Conservation (phyloP, 1,140 invertebrate genomes). For the Hylyphantes graminicola region DNA sequence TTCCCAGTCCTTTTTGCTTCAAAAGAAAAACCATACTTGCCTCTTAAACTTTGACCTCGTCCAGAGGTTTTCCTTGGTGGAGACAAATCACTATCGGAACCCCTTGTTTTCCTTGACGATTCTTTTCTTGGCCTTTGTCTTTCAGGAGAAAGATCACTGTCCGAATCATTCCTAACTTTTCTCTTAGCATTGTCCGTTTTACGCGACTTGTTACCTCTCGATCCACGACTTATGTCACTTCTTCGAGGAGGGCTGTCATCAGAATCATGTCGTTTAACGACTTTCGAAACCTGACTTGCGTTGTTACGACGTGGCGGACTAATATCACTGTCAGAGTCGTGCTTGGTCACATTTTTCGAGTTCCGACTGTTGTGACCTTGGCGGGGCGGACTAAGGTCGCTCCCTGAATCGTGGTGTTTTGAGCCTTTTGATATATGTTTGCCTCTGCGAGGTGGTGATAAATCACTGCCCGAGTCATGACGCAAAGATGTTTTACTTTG, state of each 20-base stretch:
- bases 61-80: slow-evolving; percentile 5
- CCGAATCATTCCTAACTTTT: slow-evolving; percentile 13
- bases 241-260: slow-evolving; percentile 59
- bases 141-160: slow-evolving; percentile 64
- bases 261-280: slow-evolving; percentile 54
- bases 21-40: neutral
- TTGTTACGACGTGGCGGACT: neutral
- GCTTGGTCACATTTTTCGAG: too few relatives aligned
- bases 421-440: too few relatives aligned
- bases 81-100: slow-evolving; percentile 38
- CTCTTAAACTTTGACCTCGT: neutral
- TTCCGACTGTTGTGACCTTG: neutral
- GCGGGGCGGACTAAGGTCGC: too few relatives aligned
- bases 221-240: neutral
- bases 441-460: neutral
- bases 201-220: neutral
- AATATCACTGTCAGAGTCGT: slow-evolving; percentile 7
- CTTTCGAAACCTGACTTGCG: neutral
- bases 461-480: slow-evolving; percentile 11
- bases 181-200: neutral
- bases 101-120: neutral
- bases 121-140: slow-evolving; percentile 22
- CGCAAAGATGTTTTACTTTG: neutral
- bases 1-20: neutral
- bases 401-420: too few relatives aligned